phyloP scores from a whole-genome alignment of 2,888 invertebrate species.

The Lapara coniferarum region DNA sequence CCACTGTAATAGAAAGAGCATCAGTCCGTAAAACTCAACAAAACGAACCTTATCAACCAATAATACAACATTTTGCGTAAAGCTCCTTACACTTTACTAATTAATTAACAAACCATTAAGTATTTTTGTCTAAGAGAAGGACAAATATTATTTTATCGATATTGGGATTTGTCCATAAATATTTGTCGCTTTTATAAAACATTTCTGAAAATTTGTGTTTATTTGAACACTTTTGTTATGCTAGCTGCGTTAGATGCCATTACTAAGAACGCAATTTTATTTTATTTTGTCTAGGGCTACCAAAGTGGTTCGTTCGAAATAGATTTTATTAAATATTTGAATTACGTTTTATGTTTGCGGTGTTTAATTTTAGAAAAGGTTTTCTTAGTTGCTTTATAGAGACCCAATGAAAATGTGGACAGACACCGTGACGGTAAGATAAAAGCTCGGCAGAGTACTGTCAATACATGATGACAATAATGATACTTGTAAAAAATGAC shows the following conservation, averaged over 20 bases:
- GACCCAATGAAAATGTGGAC: neutral
- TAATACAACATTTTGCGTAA: neutral
- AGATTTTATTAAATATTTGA: neutral
- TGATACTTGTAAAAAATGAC: constrained; percentile 1
- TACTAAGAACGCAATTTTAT: neutral
- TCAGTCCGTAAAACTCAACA: neutral
- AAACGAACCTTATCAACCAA: neutral
- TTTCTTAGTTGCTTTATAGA: neutral
- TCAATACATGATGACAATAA: neutral
- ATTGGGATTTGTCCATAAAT: neutral
- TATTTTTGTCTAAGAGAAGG: neutral
- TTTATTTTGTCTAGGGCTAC: neutral
- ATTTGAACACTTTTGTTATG: neutral
- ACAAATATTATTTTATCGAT: constrained; percentile 1
- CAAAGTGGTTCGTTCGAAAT: neutral
- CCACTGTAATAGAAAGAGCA: constrained; percentile 34
- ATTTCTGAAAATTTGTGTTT: neutral
- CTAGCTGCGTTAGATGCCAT: neutral
- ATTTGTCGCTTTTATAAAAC: neutral
- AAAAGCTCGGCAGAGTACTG: neutral
- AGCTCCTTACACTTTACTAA: neutral
- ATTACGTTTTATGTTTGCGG: neutral
- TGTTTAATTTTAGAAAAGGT: neutral
- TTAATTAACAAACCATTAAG: neutral
- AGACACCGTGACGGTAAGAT: neutral